phyloP scores from a whole-genome alignment of 1,140 invertebrate species.

The Nomia melanderi region DNA sequence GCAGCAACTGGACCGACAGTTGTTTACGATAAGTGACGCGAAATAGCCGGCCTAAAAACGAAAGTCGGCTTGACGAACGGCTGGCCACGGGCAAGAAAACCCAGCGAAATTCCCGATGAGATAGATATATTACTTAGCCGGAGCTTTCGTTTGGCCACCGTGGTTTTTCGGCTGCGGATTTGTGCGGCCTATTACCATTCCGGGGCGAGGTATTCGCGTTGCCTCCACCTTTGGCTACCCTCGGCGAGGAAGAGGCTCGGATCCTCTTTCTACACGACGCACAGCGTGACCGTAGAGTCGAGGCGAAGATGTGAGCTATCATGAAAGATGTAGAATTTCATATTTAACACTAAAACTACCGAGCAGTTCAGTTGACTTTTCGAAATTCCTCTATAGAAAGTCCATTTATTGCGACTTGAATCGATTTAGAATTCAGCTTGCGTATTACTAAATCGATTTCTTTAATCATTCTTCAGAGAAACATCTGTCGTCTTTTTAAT shows the following conservation, averaged over 20 bases:
- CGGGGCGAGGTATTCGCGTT: not conserved
- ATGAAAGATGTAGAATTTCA: no score
- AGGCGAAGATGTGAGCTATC: no score
- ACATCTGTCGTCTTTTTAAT: no score
- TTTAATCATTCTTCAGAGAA: no score
- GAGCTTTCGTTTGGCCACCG: slow-evolving; percentile 12
- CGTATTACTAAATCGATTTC: no score
- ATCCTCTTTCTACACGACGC: not conserved
- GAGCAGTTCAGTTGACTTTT: no score
- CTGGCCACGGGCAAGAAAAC: not conserved
- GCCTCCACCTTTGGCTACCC: not conserved
- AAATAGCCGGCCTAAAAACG: slow-evolving; percentile 9
- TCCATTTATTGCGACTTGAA: no score
- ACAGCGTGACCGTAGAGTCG: no score
- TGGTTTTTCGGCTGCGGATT: slow-evolving; percentile 12
- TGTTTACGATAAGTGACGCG: slow-evolving; percentile 39
- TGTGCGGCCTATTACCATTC: slow-evolving; percentile 29
- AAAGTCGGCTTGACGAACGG: not conserved
- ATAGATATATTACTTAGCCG: slow-evolving; percentile 5
- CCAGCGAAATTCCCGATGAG: not conserved
- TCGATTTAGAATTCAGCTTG: no score
- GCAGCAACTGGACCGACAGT: not conserved
- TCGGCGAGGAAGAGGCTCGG: not conserved
- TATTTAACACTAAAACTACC: no score
- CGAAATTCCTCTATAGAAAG: no score